Base-by-base conservation (phyloP, 2,113 vertebrate species). In the Apistogramma diplotaenia region DNA sequence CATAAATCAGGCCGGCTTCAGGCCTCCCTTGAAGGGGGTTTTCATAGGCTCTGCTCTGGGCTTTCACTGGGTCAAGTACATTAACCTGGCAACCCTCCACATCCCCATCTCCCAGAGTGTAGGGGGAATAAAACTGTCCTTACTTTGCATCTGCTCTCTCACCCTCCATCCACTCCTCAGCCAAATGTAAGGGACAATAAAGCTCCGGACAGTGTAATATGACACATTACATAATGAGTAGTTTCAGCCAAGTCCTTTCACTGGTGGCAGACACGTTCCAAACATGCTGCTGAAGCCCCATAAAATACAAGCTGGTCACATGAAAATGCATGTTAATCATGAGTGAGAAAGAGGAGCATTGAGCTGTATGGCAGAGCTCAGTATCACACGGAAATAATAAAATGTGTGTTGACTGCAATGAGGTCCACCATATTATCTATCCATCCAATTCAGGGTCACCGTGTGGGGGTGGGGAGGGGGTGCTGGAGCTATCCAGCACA, bases 61-160 rank as follows among this genome's bases (percentile, higher is more conserved):
- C 74, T 90, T 92, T 90, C 87, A 93, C 82, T 93, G 92, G 93
- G 91, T 94, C 93, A 94, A 92, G 92, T 91, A 90, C 89, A 93
- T 92, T 93, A 94, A 93, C 93, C 92, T 88, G 89, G 89, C 90
- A 89, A 81, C 84, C 88, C 86, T 89, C 83, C 88, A 90, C 79
- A 65, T 82, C 77, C 88, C 85, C 79, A 57, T 85, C 75, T 84
- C 77, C 67, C 76, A 49, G 61, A 82, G 79, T 27, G 59, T 77
- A 21, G 53, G 21, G 76, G 73, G 84, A 71, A 58, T 85, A 87
- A 85, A 88, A 85, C 61, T 60, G 84, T 85, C 74, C 79, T 54
- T 33, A 76, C 76, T 71, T 65, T 74, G 75, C 85, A 83, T 85
- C 81, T 85, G 78, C 84, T 90, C 80, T 58, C 78, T 78, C 78